Evolutionary conservation across 2,888 invertebrate genomes (phyloP).

Genomic region (Caenorhabditis zanzibari): DNA sequence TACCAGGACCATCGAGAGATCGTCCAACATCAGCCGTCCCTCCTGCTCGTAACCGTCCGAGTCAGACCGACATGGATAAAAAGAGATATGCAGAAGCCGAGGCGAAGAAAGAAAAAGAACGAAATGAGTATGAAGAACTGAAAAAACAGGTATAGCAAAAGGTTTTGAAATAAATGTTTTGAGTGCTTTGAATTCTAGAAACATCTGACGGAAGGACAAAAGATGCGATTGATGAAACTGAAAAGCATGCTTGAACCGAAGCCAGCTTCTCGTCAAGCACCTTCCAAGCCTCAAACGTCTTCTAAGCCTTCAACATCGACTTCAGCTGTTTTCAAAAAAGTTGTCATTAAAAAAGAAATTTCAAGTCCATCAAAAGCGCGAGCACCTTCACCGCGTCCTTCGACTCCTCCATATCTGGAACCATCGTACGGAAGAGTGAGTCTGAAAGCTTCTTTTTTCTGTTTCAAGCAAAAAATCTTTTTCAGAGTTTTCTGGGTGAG

Average conservation of each 20-base stretch:
- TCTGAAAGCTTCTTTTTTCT: background rate
- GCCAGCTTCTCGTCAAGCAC: background rate
- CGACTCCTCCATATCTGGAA: constrained; percentile 2
- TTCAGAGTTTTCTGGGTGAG: background rate
- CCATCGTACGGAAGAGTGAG: constrained; percentile 30
- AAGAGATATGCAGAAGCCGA: constrained; percentile 21
- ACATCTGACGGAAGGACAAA: constrained; percentile 1
- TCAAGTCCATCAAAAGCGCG: background rate
- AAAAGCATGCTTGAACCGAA: background rate
- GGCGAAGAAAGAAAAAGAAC: background rate
- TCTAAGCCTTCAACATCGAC: background rate
- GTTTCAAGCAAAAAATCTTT: background rate
- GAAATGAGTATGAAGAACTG: constrained; percentile 1
- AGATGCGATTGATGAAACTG: background rate
- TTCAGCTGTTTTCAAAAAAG: background rate
- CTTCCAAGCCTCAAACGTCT: background rate
- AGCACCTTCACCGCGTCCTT: background rate
- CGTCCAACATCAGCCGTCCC: background rate
- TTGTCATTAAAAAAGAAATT: constrained; percentile 6
- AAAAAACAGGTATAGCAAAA: constrained; percentile 1
- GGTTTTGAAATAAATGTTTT: background rate
- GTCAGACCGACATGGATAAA: background rate
- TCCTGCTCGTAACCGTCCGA: constrained; percentile 5
- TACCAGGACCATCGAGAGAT: constrained; percentile 10
- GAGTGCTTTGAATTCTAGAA: constrained; percentile 1